Percentiles rank a stretch among this genome's conserved stretches.
Conservation (phyloP, 2,113 vertebrate species). For the Phalacrocorax carbo region DNA sequence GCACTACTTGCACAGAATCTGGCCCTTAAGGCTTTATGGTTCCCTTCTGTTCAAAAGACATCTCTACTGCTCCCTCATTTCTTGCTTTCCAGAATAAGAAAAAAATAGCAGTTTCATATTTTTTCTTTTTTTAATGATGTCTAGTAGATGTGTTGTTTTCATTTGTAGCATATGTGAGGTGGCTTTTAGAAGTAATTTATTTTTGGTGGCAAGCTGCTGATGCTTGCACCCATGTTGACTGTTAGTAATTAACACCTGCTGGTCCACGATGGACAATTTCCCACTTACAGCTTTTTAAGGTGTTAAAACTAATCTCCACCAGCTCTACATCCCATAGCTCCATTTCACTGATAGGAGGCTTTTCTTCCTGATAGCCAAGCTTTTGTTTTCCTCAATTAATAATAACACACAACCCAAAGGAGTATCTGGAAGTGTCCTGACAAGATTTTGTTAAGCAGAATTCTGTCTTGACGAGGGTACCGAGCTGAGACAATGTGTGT, state of each 20-base stretch:
- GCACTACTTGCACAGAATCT: background rate
- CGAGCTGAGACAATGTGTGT: background rate
- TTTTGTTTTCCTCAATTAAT: background rate
- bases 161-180: constrained; percentile 20
- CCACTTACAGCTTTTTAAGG: constrained; percentile 32
- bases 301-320: constrained; percentile 34
- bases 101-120: background rate
- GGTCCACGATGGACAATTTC: constrained; percentile 12
- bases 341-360: background rate
- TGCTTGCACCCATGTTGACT: background rate
- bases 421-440: background rate
- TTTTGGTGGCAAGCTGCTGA: constrained; percentile 31
- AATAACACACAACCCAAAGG: background rate
- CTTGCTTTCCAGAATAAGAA: background rate
- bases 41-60: background rate
- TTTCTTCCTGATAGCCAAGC: background rate
- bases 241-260: constrained; percentile 53
- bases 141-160: constrained; percentile 29
- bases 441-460: background rate
- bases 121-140: background rate
- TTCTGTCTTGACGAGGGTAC: background rate
- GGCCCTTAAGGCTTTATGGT: background rate
- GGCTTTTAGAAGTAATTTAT: constrained; percentile 38
- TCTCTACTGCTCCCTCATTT: background rate
- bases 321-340: background rate